These are phyloP conservation scores for Imbricaverruca yamaguchii DNA, from an alignment of 2,888 invertebrate genomes.

Conservation along the genomic window DNA sequence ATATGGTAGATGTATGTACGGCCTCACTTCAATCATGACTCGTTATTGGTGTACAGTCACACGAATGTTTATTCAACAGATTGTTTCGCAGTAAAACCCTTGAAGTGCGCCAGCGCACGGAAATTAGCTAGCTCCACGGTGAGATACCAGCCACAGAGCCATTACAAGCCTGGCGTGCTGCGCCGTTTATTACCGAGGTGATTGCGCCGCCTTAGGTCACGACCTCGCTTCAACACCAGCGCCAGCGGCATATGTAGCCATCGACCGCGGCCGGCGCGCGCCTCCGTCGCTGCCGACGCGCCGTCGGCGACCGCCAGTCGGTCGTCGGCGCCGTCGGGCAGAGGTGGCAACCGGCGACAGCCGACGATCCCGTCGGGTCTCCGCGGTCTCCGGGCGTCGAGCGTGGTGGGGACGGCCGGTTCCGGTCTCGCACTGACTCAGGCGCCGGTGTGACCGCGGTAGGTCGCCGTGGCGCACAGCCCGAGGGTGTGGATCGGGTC, in stretches of 20 bases:
- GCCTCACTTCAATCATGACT: too few species aligned
- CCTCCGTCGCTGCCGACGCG: not conserved
- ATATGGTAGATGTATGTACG: too few species aligned
- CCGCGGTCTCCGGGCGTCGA: not conserved
- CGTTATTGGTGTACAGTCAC: too few species aligned
- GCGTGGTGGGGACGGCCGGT: not conserved
- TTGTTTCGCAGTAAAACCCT: too few species aligned
- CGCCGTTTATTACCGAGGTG: too few species aligned
- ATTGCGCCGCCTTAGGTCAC: not conserved
- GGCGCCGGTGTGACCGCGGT: not conserved
- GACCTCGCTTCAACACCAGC: not conserved
- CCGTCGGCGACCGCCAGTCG: not conserved
- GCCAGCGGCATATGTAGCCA: not conserved
- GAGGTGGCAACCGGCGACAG: not conserved
- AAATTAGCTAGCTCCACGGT: too few species aligned
- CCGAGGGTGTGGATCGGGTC: not conserved
- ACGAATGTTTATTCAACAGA: too few species aligned
- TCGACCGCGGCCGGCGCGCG: conserved; percentile 12
- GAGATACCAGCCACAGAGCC: too few species aligned
- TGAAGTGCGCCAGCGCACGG: too few species aligned
- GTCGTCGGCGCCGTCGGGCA: not conserved
- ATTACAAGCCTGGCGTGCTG: too few species aligned
- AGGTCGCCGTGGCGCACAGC: not conserved
- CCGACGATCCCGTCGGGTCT: not conserved
- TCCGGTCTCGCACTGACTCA: not conserved